A percentile compares a stretch with the other conserved stretches of the same genome.
Evolutionary conservation across 2,797 vertebrate species (phyloP).

Genomic region (Bradypodion ventrale): DNA sequence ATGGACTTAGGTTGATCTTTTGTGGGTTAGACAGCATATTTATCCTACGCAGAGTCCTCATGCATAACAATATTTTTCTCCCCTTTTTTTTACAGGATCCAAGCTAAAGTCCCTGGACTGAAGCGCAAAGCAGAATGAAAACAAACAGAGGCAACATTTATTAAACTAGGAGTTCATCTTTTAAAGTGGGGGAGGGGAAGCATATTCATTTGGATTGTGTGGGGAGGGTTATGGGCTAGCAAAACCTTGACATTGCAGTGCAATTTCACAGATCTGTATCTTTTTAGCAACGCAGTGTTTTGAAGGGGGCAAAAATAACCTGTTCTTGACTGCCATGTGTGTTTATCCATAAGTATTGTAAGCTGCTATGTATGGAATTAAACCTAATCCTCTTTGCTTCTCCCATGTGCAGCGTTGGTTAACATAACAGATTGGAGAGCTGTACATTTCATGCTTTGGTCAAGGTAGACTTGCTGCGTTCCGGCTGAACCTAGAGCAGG

Average conservation of each 20-base stretch:
- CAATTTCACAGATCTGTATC: conserved; percentile 85
- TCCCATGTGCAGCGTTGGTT: conserved; percentile 80
- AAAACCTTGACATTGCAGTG: conserved; percentile 77
- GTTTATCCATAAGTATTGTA: conserved; percentile 80
- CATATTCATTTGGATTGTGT: conserved; percentile 73
- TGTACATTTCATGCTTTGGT: conserved; percentile 75
- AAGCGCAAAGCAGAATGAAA: conserved; percentile 92
- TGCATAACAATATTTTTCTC: too few relatives aligned
- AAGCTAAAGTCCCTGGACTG: conserved; percentile 92
- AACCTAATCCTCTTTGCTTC: conserved; percentile 78
- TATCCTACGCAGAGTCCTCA: too few relatives aligned
- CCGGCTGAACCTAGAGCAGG: conserved; percentile 58
- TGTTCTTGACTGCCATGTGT: conserved; percentile 78
- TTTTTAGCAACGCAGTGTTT: conserved; percentile 81
- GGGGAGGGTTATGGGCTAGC: conserved; percentile 76
- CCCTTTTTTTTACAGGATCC: conserved; percentile 80
- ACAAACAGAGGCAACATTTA: conserved; percentile 56
- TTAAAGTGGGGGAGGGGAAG: conserved; percentile 66
- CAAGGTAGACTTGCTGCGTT: conserved; percentile 76
- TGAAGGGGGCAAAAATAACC: conserved; percentile 66
- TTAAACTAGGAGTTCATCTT: conserved; percentile 69
- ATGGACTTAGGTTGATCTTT: too few relatives aligned
- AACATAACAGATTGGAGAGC: conserved; percentile 75
- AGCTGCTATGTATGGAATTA: conserved; percentile 82
- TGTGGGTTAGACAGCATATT: too few relatives aligned